Evolutionary conservation across 2,888 invertebrate genomes (phyloP).

Genomic region (Arctia plantaginis): DNA sequence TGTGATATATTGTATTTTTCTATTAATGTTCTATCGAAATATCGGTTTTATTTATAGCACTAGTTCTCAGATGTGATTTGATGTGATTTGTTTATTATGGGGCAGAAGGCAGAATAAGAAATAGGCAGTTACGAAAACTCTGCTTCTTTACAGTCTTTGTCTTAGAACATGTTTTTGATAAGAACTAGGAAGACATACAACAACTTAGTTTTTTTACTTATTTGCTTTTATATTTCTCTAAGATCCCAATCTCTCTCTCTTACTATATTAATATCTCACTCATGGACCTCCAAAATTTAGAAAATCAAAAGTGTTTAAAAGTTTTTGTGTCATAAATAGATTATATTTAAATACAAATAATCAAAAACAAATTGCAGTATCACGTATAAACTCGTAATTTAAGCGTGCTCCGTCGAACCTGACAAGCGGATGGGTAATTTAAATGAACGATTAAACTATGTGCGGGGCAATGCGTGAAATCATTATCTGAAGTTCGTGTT

Average conservation of each 20-base stretch:
- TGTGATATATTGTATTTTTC: constrained; percentile 71
- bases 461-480: background rate
- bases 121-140: background rate
- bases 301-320: background rate
- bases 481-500: background rate
- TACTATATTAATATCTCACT: too few species aligned
- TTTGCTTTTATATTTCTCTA: too few species aligned
- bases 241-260: too few species aligned
- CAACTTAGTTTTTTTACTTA: too few species aligned
- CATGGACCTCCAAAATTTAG: background rate
- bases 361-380: constrained; percentile 26
- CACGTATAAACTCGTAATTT: constrained; percentile 42
- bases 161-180: background rate
- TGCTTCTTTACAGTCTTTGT: background rate
- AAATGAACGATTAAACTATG: constrained; percentile 59
- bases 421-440: constrained; percentile 56
- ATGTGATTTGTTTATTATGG: constrained; percentile 14
- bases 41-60: constrained; percentile 20
- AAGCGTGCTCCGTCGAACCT: constrained; percentile 50
- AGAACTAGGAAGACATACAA: too few species aligned
- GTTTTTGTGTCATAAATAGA: background rate
- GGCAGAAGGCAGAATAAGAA: background rate
- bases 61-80: constrained; percentile 24
- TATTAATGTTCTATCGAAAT: constrained; percentile 39
- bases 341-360: background rate